Percentiles rank a stretch among this genome's conserved stretches.
phyloP scores from a whole-genome alignment of 2,888 invertebrate species.

The Orchesella flavescens region DNA sequence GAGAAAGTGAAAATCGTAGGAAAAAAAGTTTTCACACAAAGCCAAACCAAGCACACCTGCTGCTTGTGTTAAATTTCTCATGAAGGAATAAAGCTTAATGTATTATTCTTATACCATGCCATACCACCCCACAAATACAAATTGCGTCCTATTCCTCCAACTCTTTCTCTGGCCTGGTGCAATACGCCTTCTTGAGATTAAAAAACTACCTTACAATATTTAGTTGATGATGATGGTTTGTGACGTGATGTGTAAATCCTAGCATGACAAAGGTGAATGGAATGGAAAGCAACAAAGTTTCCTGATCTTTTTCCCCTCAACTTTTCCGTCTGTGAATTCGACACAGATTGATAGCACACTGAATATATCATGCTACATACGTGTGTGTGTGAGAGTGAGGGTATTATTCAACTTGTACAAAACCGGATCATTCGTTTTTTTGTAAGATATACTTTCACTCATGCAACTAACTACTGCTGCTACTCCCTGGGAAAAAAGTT shows the following conservation, averaged over 20 bases:
- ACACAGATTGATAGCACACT: slow-evolving; percentile 39
- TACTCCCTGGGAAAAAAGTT: too few species aligned
- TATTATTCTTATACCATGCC: slow-evolving; percentile 10
- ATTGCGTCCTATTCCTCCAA: too few species aligned
- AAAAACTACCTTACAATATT: too few species aligned
- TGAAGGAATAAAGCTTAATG: slow-evolving; percentile 29
- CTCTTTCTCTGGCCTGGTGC: too few species aligned
- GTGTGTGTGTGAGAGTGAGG: background rate
- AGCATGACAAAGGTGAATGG: slow-evolving; percentile 12
- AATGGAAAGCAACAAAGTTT: background rate
- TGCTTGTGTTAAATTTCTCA: slow-evolving; percentile 61
- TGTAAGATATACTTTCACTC: background rate
- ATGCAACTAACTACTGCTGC: too few species aligned
- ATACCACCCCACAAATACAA: too few species aligned
- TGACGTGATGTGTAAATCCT: slow-evolving; percentile 10
- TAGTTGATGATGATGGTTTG: background rate
- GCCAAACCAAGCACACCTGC: slow-evolving; percentile 62
- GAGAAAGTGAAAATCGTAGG: slow-evolving; percentile 38
- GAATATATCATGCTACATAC: background rate
- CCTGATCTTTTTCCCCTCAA: slow-evolving; percentile 18
- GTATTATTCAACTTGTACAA: background rate
- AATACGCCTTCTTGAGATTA: slow-evolving; percentile 4
- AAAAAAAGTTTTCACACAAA: slow-evolving; percentile 28
- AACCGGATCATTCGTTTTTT: background rate
- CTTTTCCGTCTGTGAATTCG: background rate